Base-by-base conservation (phyloP, 1,140 invertebrate species). In the Stegodyphus mimosarum region DNA sequence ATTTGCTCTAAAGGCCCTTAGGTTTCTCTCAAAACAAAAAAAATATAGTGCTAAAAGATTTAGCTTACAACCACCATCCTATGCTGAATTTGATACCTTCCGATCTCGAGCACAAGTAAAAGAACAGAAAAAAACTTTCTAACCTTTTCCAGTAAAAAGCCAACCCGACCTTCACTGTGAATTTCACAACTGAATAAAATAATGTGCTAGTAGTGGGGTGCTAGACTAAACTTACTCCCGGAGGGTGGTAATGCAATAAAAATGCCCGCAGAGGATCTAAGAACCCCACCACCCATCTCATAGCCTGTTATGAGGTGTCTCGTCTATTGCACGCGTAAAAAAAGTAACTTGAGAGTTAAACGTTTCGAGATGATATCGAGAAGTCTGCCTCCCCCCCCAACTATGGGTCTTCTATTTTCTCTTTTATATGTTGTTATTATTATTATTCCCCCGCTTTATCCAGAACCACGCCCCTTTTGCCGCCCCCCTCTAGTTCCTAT, bases 281-380 rank as follows among this genome's bases (percentile, higher is more conserved):
- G 55, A 60, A 15, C 55, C 55, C 55, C 55, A 9, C 55, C 55
- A 60, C 15, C 18, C 53, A 55, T 53, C 69, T 78, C 69, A 78
- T 50, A 60, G 53, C 17, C 76, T 50, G 76, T 78, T 78, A 78
- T 78, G 76, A 70, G 63, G 50, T 50, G 17, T 2, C 72, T 55
- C 64, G 33, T 70, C 51, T 33, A 33, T 33, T 33, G 33, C 33
- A 33, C 33, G 33, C 33, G 33, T 33, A 33, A 75, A 76, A 75
- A 84, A 50, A 63, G 81, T 75, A 84, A 84, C 76, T 64, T 84
- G 81, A 75, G 81, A 64, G 72, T 76, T 84, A 84, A 84, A 84
- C 81, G 81, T 76, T 84, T 84, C 63, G 17, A 84, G 81, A 84
- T 84, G 71, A 84, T 84, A 84, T 84, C 81, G 73, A 84, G 64